Evolutionary conservation across 1,140 invertebrate species (phyloP).

Genomic region (Ylistrum balloti): DNA sequence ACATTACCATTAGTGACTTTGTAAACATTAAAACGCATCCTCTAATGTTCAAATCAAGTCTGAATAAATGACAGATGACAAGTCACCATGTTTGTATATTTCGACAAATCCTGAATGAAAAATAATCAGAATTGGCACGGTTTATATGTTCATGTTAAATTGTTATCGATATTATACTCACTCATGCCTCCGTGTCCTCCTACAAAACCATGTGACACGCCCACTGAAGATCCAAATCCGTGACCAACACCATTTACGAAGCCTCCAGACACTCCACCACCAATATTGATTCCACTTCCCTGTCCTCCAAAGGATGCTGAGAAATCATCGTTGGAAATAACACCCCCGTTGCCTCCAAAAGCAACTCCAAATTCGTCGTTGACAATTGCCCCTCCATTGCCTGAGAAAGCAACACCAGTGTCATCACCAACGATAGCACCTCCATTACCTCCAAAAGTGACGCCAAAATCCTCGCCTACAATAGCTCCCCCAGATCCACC

Average conservation of each 20-base stretch:
- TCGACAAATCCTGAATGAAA: too few species aligned
- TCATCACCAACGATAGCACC: background rate
- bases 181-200: conserved; percentile 11
- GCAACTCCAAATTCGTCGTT: background rate
- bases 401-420: background rate
- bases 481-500: background rate
- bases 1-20: too few species aligned
- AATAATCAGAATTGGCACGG: too few species aligned
- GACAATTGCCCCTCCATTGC: background rate
- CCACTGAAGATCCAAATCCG: background rate
- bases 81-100: too few species aligned
- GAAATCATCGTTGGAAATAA: background rate
- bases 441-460: background rate
- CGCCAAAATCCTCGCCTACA: background rate
- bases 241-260: background rate
- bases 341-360: background rate
- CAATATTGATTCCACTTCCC: background rate
- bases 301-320: background rate
- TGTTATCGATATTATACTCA: background rate
- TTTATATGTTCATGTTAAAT: too few species aligned
- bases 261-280: background rate
- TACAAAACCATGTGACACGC: background rate
- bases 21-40: too few species aligned
- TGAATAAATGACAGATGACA: too few species aligned
- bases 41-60: too few species aligned